Base-by-base conservation (phyloP, 2,113 vertebrate genomes). In the Ploceus nigricollis region DNA sequence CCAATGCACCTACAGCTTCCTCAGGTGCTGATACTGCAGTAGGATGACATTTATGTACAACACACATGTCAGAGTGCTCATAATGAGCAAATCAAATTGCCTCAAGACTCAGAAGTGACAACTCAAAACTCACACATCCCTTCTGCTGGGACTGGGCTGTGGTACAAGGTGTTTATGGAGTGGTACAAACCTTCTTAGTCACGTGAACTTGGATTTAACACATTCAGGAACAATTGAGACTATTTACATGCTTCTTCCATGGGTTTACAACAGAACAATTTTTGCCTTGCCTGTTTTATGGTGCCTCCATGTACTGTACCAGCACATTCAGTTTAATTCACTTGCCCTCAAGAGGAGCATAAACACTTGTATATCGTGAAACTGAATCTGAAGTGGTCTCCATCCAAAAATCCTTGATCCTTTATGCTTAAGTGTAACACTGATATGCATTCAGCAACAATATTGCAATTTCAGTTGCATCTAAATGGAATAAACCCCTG, bases 351-450 rank as follows among this genome's bases (percentile, higher is more conserved):
- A 82, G 75, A 96, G 33, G 4, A 93, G 33, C 51, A 56, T 90
- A 92, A 94, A 94, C 40, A 25, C 53, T 82, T 65, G 9, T 63
- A 16, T 66, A 61, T 47, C 61, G 42, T 94, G 71, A 93, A 89
- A 87, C 9, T 47, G 25, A 63, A 92, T 94, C 94, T 54, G 66
- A 94, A 95, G 91, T 75, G 48, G 44, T 39, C 53, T 85, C 57
- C 78, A 94, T 84, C 56, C 57, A 66, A 91, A 96, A 90, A 89
- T 89, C 90, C 31, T 88, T 94, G 85, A 92, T 96, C 57, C 95
- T 97, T 96, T 89, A 87, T 89, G 68, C 53, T 50, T 75, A 92
- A 83, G 56, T 56, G 48, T 86, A 94, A 88, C 51, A 45, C 28
- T 81, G 82, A 53, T 78, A 50, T 44, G 53, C n/a, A 72, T 94